These are phyloP conservation scores for Mycalesis mineus DNA, from an alignment of 2,888 invertebrate genomes.

Conservation along the genomic window DNA sequence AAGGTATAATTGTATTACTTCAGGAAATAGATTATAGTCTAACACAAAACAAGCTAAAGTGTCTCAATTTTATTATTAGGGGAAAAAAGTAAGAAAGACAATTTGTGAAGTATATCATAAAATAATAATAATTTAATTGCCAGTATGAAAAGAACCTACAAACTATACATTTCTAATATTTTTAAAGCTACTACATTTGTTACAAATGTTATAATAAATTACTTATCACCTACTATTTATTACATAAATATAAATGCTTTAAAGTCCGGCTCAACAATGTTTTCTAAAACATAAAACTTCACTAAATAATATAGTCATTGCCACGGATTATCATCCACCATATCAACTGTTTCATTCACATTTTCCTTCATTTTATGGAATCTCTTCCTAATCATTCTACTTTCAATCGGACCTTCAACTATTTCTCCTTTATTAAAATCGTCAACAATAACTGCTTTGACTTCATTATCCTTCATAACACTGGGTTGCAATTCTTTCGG, in stretches of 20 bases:
- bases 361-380: conserved; percentile 55
- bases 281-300: conserved; percentile 65
- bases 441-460: conserved; percentile 47
- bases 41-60: too few species aligned
- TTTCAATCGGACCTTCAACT: conserved; percentile 52
- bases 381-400: conserved; percentile 54
- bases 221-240: background rate
- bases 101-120: too few species aligned
- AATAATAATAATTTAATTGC: too few species aligned
- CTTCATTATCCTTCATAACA: conserved; percentile 25
- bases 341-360: conserved; percentile 57
- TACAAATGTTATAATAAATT: too few species aligned
- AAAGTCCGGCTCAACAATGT: conserved; percentile 61
- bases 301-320: conserved; percentile 73
- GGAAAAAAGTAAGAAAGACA: too few species aligned
- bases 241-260: conserved; percentile 58
- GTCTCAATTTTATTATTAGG: too few species aligned
- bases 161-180: too few species aligned
- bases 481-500: conserved; percentile 40
- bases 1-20: too few species aligned
- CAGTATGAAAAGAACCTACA: too few species aligned
- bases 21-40: too few species aligned
- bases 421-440: conserved; percentile 70
- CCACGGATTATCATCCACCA: conserved; percentile 67
- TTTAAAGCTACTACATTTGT: too few species aligned